Conservation (phyloP, 2,888 invertebrate species). For the Tinea semifulvella region DNA sequence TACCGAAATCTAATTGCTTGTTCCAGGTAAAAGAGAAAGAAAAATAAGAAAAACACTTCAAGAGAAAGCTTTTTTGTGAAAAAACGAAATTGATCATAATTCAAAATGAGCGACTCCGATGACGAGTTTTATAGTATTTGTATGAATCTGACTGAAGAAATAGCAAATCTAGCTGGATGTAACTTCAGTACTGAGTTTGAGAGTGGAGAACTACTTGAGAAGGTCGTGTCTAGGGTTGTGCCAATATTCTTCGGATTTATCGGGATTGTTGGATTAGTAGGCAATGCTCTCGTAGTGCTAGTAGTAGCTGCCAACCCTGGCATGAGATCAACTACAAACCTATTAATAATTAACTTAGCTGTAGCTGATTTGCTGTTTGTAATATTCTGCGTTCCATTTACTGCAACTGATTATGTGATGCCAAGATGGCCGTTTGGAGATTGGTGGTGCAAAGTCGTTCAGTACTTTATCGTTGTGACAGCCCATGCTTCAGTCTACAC, state of each 20-base stretch:
- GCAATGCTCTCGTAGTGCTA: slow-evolving; percentile 88
- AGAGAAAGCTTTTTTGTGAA: too few species aligned
- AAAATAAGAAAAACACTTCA: background rate
- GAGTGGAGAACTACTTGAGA: slow-evolving; percentile 66
- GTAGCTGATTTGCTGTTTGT: slow-evolving; percentile 92
- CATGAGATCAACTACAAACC: slow-evolving; percentile 93
- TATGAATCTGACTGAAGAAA: slow-evolving; percentile 47
- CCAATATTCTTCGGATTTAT: slow-evolving; percentile 88
- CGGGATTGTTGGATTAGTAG: slow-evolving; percentile 86
- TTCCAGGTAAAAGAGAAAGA: background rate
- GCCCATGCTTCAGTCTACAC: slow-evolving; percentile 95
- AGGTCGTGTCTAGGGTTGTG: slow-evolving; percentile 75
- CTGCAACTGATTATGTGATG: slow-evolving; percentile 88
- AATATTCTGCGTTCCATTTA: slow-evolving; percentile 93
- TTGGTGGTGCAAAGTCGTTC: slow-evolving; percentile 89
- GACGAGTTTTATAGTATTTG: slow-evolving; percentile 56
- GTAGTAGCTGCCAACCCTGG: slow-evolving; percentile 89
- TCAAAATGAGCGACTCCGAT: slow-evolving; percentile 37
- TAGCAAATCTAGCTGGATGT: slow-evolving; percentile 38
- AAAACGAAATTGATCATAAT: too few species aligned
- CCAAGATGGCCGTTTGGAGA: slow-evolving; percentile 92
- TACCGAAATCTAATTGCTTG: slow-evolving; percentile 1
- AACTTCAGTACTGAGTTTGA: slow-evolving; percentile 49
- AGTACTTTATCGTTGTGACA: slow-evolving; percentile 91
- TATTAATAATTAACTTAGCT: slow-evolving; percentile 89